Evolutionary conservation across 2,797 vertebrate species (phyloP).

Genomic region (Amblyopsis hoosieri): DNA sequence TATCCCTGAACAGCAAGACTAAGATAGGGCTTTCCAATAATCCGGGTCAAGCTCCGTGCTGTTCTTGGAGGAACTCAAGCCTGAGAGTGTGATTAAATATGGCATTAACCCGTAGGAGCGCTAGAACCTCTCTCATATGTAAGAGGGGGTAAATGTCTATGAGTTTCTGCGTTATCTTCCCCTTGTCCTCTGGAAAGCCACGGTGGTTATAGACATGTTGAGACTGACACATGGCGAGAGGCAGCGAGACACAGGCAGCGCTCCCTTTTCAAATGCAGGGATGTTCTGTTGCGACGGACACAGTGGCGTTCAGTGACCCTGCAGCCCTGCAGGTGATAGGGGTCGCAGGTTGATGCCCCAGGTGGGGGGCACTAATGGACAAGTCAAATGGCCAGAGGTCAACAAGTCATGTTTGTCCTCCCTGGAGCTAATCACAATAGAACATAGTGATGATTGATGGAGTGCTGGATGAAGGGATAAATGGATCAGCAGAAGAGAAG

Average conservation of each 20-base stretch:
- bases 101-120: slow-evolving; percentile 48
- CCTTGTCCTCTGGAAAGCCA: slow-evolving; percentile 44
- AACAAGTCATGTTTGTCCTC: slow-evolving; percentile 79
- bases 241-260: slow-evolving; percentile 26
- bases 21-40: slow-evolving; percentile 63
- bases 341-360: slow-evolving; percentile 55
- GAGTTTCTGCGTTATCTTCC: slow-evolving; percentile 44
- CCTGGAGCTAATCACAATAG: slow-evolving; percentile 76
- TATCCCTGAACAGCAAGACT: slow-evolving; percentile 53
- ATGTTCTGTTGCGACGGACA: slow-evolving; percentile 49
- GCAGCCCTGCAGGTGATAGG: slow-evolving; percentile 60
- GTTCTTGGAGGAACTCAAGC: slow-evolving; percentile 40
- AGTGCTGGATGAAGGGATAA: slow-evolving; percentile 52
- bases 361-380: slow-evolving; percentile 72
- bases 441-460: slow-evolving; percentile 63
- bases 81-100: slow-evolving; percentile 57
- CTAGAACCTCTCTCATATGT: slow-evolving; percentile 39
- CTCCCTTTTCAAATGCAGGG: slow-evolving; percentile 31
- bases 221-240: slow-evolving; percentile 39
- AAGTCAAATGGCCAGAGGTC: slow-evolving; percentile 63
- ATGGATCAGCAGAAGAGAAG: slow-evolving; percentile 69
- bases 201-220: slow-evolving; percentile 14
- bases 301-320: slow-evolving; percentile 69
- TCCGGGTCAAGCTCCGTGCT: slow-evolving; percentile 64
- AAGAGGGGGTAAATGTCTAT: slow-evolving; percentile 36